Conservation (phyloP, 2,797 vertebrate species). For the Falco concolor region DNA sequence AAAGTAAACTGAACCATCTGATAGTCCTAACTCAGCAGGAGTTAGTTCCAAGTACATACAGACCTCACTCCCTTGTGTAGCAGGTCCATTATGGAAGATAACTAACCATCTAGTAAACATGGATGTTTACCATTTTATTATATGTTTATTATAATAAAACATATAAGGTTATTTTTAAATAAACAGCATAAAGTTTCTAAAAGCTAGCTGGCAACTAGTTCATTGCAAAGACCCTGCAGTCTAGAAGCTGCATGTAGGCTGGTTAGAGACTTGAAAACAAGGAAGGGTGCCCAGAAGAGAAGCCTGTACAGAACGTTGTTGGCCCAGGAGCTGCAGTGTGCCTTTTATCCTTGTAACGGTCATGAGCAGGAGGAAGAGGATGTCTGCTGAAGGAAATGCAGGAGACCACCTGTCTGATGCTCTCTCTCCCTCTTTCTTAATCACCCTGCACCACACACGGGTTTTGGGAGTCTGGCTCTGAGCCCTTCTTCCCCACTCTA, state of each 20-base stretch:
- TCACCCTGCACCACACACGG: background rate
- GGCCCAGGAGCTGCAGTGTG: background rate
- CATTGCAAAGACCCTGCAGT: background rate
- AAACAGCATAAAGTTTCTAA: background rate
- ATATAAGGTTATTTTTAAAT: background rate
- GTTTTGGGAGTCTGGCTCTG: background rate
- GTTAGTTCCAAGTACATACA: background rate
- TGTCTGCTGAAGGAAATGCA: background rate
- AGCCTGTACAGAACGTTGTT: background rate
- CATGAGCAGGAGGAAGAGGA: background rate
- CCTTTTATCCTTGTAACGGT: background rate
- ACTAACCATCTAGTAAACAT: background rate
- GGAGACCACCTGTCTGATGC: background rate
- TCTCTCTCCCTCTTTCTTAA: background rate
- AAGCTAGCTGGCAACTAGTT: background rate
- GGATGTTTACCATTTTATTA: background rate
- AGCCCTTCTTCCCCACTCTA: background rate
- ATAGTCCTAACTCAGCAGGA: background rate
- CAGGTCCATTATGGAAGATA: background rate
- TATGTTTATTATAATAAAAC: background rate
- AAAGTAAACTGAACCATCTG: background rate
- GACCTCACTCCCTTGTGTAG: background rate
- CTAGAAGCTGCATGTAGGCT: background rate
- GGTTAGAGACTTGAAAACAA: background rate
- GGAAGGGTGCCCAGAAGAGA: background rate